These are phyloP conservation scores for Simalia tracyae DNA, from an alignment of 2,797 vertebrate genomes.

Conservation along the genomic window DNA sequence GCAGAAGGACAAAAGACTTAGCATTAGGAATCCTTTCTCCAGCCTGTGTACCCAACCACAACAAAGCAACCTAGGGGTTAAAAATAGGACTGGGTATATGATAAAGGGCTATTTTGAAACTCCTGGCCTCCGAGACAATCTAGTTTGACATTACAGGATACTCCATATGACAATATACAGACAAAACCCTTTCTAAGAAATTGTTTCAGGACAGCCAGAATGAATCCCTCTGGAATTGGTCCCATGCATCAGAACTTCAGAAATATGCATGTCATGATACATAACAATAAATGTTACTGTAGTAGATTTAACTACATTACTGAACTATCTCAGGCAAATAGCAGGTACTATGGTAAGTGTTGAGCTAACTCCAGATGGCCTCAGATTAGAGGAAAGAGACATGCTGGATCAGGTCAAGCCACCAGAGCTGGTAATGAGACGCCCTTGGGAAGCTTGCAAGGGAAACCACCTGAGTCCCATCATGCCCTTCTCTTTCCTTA, in stretches of 20 bases:
- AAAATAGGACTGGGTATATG: not conserved
- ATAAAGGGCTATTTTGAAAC: slow-evolving; percentile 9
- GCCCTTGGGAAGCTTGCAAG: not conserved
- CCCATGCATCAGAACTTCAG: not conserved
- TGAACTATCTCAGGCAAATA: not conserved
- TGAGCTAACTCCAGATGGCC: not conserved
- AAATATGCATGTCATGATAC: not conserved
- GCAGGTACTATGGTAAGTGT: not conserved
- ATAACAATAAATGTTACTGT: not conserved
- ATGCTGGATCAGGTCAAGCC: not conserved
- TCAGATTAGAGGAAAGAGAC: not conserved
- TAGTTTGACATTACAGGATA: not conserved
- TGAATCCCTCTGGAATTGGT: slow-evolving; percentile 9
- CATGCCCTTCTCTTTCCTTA: not conserved
- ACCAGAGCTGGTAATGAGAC: not conserved
- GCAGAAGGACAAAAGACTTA: slow-evolving; percentile 2
- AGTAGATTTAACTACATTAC: not conserved
- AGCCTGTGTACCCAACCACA: not conserved
- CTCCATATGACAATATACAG: not conserved
- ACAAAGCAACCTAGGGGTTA: not conserved
- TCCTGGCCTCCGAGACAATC: not conserved
- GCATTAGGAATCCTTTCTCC: not conserved
- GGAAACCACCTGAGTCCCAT: not conserved
- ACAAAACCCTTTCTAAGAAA: slow-evolving; percentile 7
- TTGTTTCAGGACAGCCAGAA: not conserved